A percentile compares a stretch with the other conserved stretches of the same genome.
Conservation (phyloP, 2,888 invertebrate genomes). For the Drosophila rellima region DNA sequence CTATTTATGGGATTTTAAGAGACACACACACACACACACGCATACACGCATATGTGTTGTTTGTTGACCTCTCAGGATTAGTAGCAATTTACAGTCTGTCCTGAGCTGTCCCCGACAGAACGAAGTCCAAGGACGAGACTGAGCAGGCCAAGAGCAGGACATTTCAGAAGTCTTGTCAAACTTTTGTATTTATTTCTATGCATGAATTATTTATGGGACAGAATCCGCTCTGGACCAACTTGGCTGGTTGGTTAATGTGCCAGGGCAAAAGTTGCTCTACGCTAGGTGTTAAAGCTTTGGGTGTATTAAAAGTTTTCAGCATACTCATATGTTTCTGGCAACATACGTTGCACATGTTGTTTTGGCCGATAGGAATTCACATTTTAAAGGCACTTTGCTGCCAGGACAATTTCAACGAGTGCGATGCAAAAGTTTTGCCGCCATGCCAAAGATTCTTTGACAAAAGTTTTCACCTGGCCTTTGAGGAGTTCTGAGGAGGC, state of each 20-base stretch:
- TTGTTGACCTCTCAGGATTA: constrained; percentile 63
- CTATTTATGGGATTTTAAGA: constrained; percentile 71
- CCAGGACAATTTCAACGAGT: constrained; percentile 37
- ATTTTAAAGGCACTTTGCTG: constrained; percentile 30
- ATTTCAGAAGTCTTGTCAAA: constrained; percentile 57
- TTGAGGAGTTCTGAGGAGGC: neutral
- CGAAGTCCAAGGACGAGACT: constrained; percentile 7
- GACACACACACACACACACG: constrained; percentile 24
- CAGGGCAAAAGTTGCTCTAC: constrained; percentile 32
- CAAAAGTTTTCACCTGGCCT: constrained; percentile 48
- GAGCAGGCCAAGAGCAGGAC: neutral
- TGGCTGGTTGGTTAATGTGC: constrained; percentile 47
- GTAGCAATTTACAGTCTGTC: constrained; percentile 61
- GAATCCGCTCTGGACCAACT: constrained; percentile 49
- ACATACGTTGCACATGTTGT: neutral
- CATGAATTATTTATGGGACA: constrained; percentile 75
- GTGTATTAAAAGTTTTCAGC: constrained; percentile 59
- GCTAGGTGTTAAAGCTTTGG: constrained; percentile 44
- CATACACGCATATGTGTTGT: constrained; percentile 2
- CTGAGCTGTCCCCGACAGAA: constrained; percentile 12
- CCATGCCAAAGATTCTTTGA: constrained; percentile 45
- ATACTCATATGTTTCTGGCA: constrained; percentile 28
- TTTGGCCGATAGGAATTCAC: constrained; percentile 11
- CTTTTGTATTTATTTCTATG: constrained; percentile 71
- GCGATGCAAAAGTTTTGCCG: constrained; percentile 48